Percentiles rank a stretch among this genome's conserved stretches.
Conservation (phyloP, 2,888 invertebrate genomes). For the Octonoba sinensis region DNA sequence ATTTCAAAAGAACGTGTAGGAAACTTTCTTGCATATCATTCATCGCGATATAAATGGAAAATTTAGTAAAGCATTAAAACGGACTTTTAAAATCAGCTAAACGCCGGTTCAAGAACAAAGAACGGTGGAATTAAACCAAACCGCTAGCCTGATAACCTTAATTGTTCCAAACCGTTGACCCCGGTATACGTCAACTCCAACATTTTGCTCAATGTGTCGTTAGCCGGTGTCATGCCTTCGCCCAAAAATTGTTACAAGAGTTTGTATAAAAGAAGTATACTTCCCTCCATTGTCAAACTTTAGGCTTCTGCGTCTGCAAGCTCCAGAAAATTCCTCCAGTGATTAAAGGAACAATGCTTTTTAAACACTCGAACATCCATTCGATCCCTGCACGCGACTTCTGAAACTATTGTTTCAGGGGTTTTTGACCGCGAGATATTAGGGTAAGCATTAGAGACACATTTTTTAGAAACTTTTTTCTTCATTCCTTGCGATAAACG, state of each 20-base stretch:
- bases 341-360: constrained; percentile 47
- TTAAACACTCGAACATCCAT: constrained; percentile 9
- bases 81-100: constrained; percentile 18
- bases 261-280: constrained; percentile 4
- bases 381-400: constrained; percentile 39
- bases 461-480: background rate
- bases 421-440: constrained; percentile 29
- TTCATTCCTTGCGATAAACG: background rate
- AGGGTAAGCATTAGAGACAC: constrained; percentile 15
- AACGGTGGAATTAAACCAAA: constrained; percentile 24
- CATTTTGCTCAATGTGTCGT: constrained; percentile 28
- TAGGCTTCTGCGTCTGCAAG: constrained; percentile 10
- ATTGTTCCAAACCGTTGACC: constrained; percentile 49
- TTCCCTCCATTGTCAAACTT: constrained; percentile 39
- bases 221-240: constrained; percentile 10
- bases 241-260: constrained; percentile 9
- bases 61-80: constrained; percentile 28
- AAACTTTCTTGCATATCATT: constrained; percentile 47
- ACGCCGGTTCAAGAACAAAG: constrained; percentile 34
- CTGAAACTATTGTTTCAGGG: constrained; percentile 34
- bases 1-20: constrained; percentile 15
- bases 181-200: constrained; percentile 11
- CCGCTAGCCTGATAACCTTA: constrained; percentile 52
- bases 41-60: constrained; percentile 29
- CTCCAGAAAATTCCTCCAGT: constrained; percentile 23